These are phyloP conservation scores for Eira barbara DNA, from an alignment of 2,113 vertebrate genomes.

Conservation along the genomic window DNA sequence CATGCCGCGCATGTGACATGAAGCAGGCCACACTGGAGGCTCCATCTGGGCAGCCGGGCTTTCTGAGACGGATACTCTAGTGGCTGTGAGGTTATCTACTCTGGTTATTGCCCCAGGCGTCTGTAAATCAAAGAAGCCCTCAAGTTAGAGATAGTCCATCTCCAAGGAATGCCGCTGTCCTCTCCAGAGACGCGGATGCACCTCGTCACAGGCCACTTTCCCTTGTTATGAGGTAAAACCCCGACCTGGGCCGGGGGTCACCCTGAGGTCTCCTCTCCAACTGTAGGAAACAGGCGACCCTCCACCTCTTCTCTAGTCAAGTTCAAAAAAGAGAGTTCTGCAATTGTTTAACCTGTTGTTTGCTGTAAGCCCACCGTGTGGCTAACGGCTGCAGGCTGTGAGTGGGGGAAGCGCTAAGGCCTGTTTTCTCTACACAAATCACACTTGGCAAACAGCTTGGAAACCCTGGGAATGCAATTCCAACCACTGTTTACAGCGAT, in stretches of 20 bases:
- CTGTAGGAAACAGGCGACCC: not conserved
- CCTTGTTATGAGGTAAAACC: not conserved
- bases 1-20: slow-evolving; percentile 43
- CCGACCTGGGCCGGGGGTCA: slow-evolving; percentile 47
- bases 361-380: slow-evolving; percentile 25
- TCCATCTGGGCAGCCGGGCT: not conserved
- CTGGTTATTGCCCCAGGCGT: slow-evolving; percentile 19
- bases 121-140: slow-evolving; percentile 74
- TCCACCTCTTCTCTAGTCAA: not conserved
- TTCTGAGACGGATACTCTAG: not conserved
- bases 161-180: slow-evolving; percentile 61
- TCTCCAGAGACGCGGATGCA: slow-evolving; percentile 46
- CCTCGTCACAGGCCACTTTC: slow-evolving; percentile 73
- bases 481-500: slow-evolving; percentile 71
- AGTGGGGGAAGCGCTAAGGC: slow-evolving; percentile 47
- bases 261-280: not conserved
- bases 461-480: slow-evolving; percentile 73
- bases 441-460: slow-evolving; percentile 59
- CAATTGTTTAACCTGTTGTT: not conserved
- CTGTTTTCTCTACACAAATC: slow-evolving; percentile 74
- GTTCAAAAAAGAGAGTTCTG: slow-evolving; percentile 37
- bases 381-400: slow-evolving; percentile 65
- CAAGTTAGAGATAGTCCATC: slow-evolving; percentile 62
- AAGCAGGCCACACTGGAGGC: slow-evolving; percentile 32
- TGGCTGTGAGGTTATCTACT: slow-evolving; percentile 51